Evolutionary conservation across 2,888 invertebrate genomes (phyloP), one percentile per base, ranked within the genome.

Genomic region (Bembecia ichneumoniformis): DNA sequence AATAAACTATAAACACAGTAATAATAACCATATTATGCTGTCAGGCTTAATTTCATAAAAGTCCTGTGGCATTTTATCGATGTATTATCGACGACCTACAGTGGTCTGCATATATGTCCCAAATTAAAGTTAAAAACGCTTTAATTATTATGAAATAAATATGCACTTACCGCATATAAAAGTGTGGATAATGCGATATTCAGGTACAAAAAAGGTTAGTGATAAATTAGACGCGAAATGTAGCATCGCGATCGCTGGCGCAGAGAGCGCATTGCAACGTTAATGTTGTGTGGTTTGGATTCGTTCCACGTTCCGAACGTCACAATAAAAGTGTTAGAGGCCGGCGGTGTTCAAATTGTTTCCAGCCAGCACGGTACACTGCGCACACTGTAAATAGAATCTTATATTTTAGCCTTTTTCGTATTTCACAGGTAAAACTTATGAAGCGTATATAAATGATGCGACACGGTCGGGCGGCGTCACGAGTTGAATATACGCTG

Each of bases 271-370:
- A 71, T 72, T 75, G 77, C 75, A 78, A 74, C 69, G 70, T 75
- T 79, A 74, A 76, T 74, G 74, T 59, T 55, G 59, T 77, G 82
- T 63, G 81, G 81, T 78, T 81, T 82, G 82, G 82, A 81, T 71
- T 69, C 71, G 58, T 66, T 76, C 80, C 81, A 81, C 77, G 77
- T 77, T 66, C 63, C 60, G 65, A 28, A 63, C 67, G 68, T 66
- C 74, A 68, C 76, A 72, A 71, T 79, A 80, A 79, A 82, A 80
- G 72, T 77, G 75, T 73, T 74, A 66, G 65, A 54, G 11, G 65
- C 64, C 62, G 68, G 66, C 75, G 64, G 63, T 68, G 66, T 68
- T 71, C 68, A 72, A 81, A 82, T 82, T 80, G 81, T 81, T 82
- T 71, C 70, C 65, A 68, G 66, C 72, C 48, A 50, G 40, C 70